These are phyloP conservation scores for Menura novaehollandiae DNA, from an alignment of 2,113 vertebrate species.

Conservation along the genomic window DNA sequence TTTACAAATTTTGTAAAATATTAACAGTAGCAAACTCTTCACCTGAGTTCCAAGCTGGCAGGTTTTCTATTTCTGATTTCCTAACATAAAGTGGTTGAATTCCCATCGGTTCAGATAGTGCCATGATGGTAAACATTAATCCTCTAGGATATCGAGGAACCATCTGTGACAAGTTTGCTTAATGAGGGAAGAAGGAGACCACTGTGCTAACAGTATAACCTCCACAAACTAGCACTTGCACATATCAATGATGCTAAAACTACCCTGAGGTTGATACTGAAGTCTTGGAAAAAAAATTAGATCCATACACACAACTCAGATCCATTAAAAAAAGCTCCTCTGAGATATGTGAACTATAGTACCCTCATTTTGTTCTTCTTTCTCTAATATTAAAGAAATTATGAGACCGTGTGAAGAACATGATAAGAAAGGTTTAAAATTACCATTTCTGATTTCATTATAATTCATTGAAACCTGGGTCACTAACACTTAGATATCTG, in stretches of 20 bases:
- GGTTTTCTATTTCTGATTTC: not conserved
- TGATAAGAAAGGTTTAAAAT: slow-evolving; percentile 2
- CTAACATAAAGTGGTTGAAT: slow-evolving; percentile 14
- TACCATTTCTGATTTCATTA: not conserved
- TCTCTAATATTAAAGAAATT: not conserved
- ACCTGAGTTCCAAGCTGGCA: not conserved
- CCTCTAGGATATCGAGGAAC: slow-evolving; percentile 19
- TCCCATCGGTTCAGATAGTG: not conserved
- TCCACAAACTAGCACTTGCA: not conserved
- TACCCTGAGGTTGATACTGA: slow-evolving; percentile 1
- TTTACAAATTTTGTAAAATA: not conserved
- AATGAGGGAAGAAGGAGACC: slow-evolving; percentile 27
- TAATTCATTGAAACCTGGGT: not conserved
- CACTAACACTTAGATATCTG: not conserved
- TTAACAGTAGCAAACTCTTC: not conserved
- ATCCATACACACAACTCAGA: not conserved
- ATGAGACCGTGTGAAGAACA: not conserved
- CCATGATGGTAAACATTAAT: slow-evolving; percentile 41
- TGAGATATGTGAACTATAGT: not conserved
- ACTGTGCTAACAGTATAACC: not conserved
- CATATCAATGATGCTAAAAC: not conserved
- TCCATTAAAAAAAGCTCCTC: slow-evolving; percentile 21
- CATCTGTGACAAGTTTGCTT: slow-evolving; percentile 21
- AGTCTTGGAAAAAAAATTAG: slow-evolving; percentile 6
- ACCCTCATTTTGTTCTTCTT: not conserved